A percentile compares a stretch with the other conserved stretches of the same genome.
These are phyloP conservation scores for Nomada goodeniana DNA, from an alignment of 2,888 invertebrate species.

Conservation along the genomic window DNA sequence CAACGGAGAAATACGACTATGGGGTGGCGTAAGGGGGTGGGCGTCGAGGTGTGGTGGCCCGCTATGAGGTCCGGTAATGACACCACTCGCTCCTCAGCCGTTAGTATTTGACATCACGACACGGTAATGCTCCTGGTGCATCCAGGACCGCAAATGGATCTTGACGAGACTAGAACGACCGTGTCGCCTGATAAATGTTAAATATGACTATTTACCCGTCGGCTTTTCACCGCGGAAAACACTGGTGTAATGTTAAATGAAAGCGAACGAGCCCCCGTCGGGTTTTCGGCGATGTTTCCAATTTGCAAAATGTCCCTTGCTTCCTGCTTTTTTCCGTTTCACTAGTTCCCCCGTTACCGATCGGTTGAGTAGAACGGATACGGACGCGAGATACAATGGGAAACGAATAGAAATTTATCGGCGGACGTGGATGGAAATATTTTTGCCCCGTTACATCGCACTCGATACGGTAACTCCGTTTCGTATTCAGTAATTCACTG, in stretches of 20 bases:
- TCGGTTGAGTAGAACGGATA: background rate
- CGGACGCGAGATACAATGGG: background rate
- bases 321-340: background rate
- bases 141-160: slow-evolving; percentile 70
- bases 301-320: background rate
- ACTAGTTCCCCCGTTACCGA: background rate
- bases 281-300: background rate
- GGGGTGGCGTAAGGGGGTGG: slow-evolving; percentile 20
- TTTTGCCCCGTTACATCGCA: background rate
- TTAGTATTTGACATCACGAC: slow-evolving; percentile 73
- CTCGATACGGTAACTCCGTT: too few relatives aligned
- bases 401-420: too few relatives aligned
- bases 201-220: slow-evolving; percentile 52
- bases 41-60: slow-evolving; percentile 41
- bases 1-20: slow-evolving; percentile 68
- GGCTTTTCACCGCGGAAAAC: slow-evolving; percentile 9
- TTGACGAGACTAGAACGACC: slow-evolving; percentile 66
- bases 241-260: slow-evolving; percentile 37
- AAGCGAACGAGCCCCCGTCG: slow-evolving; percentile 13
- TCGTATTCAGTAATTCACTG: too few relatives aligned
- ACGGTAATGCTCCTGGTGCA: slow-evolving; percentile 68
- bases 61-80: slow-evolving; percentile 73
- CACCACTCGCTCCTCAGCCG: slow-evolving; percentile 69
- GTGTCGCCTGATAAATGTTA: slow-evolving; percentile 66
- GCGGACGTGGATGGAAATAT: background rate